Evolutionary conservation across 2,113 vertebrate species (phyloP).

Genomic region (Buteo buteo): DNA sequence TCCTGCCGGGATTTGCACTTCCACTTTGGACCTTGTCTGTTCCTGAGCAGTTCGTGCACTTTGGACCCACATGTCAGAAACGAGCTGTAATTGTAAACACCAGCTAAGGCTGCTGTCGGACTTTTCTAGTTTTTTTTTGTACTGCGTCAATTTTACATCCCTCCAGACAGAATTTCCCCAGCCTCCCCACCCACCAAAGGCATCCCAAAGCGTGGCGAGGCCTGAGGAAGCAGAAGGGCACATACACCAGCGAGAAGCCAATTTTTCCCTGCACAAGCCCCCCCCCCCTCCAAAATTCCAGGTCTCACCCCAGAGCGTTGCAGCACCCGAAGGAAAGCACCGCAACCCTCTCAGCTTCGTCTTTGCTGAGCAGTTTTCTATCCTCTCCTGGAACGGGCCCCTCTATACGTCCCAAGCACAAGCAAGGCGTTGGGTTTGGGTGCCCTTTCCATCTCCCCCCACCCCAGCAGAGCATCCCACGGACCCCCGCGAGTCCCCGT

Average conservation of each 20-base stretch:
- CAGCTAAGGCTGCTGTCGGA: neutral
- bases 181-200: neutral
- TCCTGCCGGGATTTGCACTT: neutral
- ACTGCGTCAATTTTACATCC: neutral
- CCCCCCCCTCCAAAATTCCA: too few relatives aligned
- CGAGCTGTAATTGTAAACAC: neutral
- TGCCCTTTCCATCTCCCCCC: too few relatives aligned
- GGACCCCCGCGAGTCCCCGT: fast-evolving
- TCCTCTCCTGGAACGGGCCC: neutral
- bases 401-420: fast-evolving
- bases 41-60: neutral
- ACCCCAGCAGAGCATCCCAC: neutral
- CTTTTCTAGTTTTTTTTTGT: neutral
- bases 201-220: neutral
- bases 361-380: neutral
- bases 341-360: fast-evolving
- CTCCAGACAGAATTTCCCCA: neutral
- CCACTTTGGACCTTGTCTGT: neutral
- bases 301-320: fast-evolving
- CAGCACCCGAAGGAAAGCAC: neutral
- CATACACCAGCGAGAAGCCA: neutral
- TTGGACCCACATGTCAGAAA: neutral
- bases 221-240: neutral
- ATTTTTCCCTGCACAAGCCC: fast-evolving
- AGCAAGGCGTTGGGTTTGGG: fast-evolving